Percentiles rank a stretch among this genome's conserved stretches.
These are phyloP conservation scores for Sebastes steindachneri DNA, from an alignment of 2,797 vertebrate genomes.

Conservation along the genomic window DNA sequence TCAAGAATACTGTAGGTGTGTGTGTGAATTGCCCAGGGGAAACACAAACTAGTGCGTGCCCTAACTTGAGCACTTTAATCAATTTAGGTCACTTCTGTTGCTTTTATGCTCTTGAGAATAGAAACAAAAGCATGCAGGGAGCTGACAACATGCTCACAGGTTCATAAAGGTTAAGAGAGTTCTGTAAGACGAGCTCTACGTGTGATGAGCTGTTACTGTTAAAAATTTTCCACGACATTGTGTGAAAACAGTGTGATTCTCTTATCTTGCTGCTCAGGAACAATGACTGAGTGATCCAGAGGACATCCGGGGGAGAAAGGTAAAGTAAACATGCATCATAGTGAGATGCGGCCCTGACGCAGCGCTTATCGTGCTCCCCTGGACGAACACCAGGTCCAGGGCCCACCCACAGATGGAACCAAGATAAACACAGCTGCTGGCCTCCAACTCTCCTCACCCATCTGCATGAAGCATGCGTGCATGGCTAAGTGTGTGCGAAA, in stretches of 20 bases:
- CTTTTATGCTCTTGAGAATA: not conserved
- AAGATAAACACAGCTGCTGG: slow-evolving; percentile 84
- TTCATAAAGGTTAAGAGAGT: not conserved
- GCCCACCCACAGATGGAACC: slow-evolving; percentile 47
- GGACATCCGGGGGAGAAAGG: slow-evolving; percentile 20
- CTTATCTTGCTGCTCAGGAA: slow-evolving; percentile 3
- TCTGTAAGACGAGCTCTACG: not conserved
- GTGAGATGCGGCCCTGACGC: not conserved
- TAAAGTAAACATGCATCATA: slow-evolving; percentile 30
- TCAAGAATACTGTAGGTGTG: not conserved
- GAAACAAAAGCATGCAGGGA: not conserved
- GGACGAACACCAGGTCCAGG: slow-evolving; percentile 34
- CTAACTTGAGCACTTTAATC: not conserved
- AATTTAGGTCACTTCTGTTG: not conserved
- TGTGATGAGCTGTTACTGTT: not conserved
- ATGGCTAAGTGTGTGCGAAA: not conserved
- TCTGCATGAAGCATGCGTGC: not conserved
- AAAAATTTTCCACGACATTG: not conserved
- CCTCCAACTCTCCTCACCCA: slow-evolving; percentile 24
- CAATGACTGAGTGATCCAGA: not conserved
- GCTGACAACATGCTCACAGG: not conserved
- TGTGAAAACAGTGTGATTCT: not conserved
- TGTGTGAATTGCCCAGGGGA: not conserved
- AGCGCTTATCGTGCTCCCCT: not conserved
- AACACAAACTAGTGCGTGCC: not conserved